Evolutionary conservation across 2,888 invertebrate genomes (phyloP).

Genomic region (Rhaphigaster nebulosa): DNA sequence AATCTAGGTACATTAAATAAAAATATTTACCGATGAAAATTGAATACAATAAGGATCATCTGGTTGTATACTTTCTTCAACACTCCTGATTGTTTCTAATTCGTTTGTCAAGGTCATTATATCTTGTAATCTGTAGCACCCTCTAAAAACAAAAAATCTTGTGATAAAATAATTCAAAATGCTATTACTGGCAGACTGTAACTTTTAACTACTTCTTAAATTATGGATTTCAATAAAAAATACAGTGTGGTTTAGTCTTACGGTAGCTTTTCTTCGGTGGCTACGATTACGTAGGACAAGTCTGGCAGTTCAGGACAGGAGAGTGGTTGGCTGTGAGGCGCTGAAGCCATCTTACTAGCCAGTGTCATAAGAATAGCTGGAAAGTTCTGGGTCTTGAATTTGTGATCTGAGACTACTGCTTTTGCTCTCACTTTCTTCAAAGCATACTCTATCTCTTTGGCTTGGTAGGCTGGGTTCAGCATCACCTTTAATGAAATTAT

Average conservation of each 20-base stretch:
- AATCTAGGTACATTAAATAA: background rate
- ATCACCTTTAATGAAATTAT: slow-evolving; percentile 72
- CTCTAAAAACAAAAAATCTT: slow-evolving; percentile 61
- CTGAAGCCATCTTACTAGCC: slow-evolving; percentile 73
- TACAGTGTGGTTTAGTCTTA: slow-evolving; percentile 68
- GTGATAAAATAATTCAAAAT: background rate
- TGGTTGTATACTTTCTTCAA: slow-evolving; percentile 74
- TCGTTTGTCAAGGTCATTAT: slow-evolving; percentile 61
- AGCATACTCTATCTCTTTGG: slow-evolving; percentile 79
- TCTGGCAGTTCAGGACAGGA: slow-evolving; percentile 70
- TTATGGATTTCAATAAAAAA: background rate
- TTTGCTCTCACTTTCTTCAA: slow-evolving; percentile 79
- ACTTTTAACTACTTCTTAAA: background rate
- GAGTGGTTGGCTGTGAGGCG: slow-evolving; percentile 66
- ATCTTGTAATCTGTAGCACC: slow-evolving; percentile 64
- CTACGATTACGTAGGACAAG: slow-evolving; percentile 74
- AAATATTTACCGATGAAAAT: slow-evolving; percentile 78
- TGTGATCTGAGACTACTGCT: slow-evolving; percentile 76
- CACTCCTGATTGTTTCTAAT: slow-evolving; percentile 66
- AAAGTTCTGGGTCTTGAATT: slow-evolving; percentile 77
- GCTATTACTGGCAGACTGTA: background rate
- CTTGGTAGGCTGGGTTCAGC: slow-evolving; percentile 82
- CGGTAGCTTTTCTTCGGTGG: slow-evolving; percentile 72
- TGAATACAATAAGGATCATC: slow-evolving; percentile 82
- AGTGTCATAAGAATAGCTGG: slow-evolving; percentile 75